phyloP scores from a whole-genome alignment of 2,888 invertebrate genomes.

The Eumacrocentrus americanus region DNA sequence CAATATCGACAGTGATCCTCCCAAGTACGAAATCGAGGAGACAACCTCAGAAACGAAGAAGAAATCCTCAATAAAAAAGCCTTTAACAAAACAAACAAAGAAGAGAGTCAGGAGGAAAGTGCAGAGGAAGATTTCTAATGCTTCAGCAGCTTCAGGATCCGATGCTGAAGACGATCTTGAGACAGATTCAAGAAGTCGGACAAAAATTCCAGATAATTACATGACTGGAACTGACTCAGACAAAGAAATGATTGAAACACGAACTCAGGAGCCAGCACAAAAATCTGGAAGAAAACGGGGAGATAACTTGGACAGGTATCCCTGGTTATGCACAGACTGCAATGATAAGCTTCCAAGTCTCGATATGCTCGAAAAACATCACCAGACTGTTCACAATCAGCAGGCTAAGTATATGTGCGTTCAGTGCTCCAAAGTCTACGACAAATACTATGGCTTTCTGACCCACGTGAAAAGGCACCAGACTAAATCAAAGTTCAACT shows the following conservation, averaged over 20 bases:
- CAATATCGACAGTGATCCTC: constrained; percentile 30
- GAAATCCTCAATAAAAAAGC: constrained; percentile 44
- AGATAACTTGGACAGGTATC: constrained; percentile 62
- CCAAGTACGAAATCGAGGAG: constrained; percentile 37
- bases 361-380: constrained; percentile 67
- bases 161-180: constrained; percentile 48
- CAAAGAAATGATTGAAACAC: constrained; percentile 54
- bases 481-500: constrained; percentile 66
- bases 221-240: constrained; percentile 59
- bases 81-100: constrained; percentile 38
- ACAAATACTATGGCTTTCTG: constrained; percentile 69
- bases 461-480: constrained; percentile 71
- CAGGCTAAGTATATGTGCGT: constrained; percentile 71
- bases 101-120: constrained; percentile 46
- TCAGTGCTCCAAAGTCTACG: constrained; percentile 70
- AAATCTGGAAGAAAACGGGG: constrained; percentile 30
- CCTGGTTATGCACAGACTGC: constrained; percentile 65
- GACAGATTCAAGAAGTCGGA: constrained; percentile 35
- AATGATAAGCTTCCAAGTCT: constrained; percentile 61
- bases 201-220: constrained; percentile 57
- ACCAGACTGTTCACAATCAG: constrained; percentile 68
- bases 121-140: constrained; percentile 30
- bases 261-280: constrained; percentile 40
- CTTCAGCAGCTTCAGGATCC: constrained; percentile 27
- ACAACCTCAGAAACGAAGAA: constrained; percentile 36